These are phyloP conservation scores for Druon quercuslanigerum DNA, from an alignment of 1,140 invertebrate genomes.

Conservation along the genomic window DNA sequence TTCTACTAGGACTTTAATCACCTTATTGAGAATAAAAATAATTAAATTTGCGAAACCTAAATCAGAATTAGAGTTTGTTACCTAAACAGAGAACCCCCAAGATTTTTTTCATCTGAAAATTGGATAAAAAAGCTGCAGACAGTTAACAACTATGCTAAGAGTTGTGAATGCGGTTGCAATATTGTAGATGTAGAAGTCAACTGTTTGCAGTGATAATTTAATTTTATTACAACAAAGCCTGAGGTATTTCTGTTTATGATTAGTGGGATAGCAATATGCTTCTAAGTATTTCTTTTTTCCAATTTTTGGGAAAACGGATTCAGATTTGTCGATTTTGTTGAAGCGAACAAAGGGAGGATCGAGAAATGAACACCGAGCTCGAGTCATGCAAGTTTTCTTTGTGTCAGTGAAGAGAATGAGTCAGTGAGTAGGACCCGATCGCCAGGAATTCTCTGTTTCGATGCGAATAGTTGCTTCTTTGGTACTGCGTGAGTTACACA, in stretches of 20 bases:
- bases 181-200: no score
- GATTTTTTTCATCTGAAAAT: no score
- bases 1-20: background rate
- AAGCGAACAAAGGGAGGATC: conserved; percentile 6
- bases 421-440: background rate
- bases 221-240: no score
- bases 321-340: conserved; percentile 16
- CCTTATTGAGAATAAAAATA: no score
- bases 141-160: no score
- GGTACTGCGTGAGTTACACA: background rate
- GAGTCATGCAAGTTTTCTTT: conserved; percentile 9
- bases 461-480: conserved; percentile 4
- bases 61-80: no score
- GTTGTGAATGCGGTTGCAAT: no score
- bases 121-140: no score
- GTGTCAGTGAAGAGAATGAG: conserved; percentile 15
- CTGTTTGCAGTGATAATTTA: no score
- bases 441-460: conserved; percentile 18
- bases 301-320: background rate
- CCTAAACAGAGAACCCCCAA: no score
- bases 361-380: conserved; percentile 4
- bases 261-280: background rate
- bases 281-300: no score
- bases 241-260: background rate
- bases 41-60: no score